These are phyloP conservation scores for Drosophila anceps DNA, from an alignment of 2,888 invertebrate species.

Conservation along the genomic window DNA sequence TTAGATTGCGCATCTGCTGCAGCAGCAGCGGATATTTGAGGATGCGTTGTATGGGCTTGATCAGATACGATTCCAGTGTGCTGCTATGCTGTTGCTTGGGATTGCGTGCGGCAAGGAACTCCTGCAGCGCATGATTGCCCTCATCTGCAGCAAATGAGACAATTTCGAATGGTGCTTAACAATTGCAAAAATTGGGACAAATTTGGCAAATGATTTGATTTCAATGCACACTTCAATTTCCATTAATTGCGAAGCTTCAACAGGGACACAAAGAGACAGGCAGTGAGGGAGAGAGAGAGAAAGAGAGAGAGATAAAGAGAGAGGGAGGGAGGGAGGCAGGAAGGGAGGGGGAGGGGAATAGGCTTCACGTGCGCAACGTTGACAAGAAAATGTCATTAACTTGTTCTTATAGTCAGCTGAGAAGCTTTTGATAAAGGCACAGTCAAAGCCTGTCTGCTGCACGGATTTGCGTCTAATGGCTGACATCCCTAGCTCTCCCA, in stretches of 20 bases:
- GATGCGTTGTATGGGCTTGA: slow-evolving; percentile 99
- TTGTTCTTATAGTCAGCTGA: slow-evolving; percentile 79
- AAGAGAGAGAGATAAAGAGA: neutral
- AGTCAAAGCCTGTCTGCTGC: slow-evolving; percentile 69
- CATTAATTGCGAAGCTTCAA: slow-evolving; percentile 62
- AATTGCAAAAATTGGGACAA: slow-evolving; percentile 66
- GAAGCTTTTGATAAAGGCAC: slow-evolving; percentile 77
- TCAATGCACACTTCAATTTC: slow-evolving; percentile 61
- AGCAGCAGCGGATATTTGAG: slow-evolving; percentile 97
- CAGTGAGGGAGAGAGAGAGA: neutral
- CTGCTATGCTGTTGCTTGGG: slow-evolving; percentile 98
- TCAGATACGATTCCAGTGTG: slow-evolving; percentile 98
- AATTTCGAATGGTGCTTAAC: slow-evolving; percentile 8
- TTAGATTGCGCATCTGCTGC: slow-evolving; percentile 97
- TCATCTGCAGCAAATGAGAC: slow-evolving; percentile 88
- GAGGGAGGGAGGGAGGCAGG: neutral
- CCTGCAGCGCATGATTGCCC: slow-evolving; percentile 97
- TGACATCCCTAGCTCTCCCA: neutral
- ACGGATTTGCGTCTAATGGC: slow-evolving; percentile 75
- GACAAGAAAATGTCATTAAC: slow-evolving; percentile 80
- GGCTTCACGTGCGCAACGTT: slow-evolving; percentile 44
- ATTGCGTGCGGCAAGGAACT: slow-evolving; percentile 97
- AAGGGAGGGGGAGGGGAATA: slow-evolving; percentile 54
- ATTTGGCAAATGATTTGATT: slow-evolving; percentile 78
- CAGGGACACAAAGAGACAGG: neutral